Evolutionary conservation across 2,113 vertebrate genomes (phyloP), one percentile per base, ranked within the genome.

Genomic region (Holacanthus passer): DNA sequence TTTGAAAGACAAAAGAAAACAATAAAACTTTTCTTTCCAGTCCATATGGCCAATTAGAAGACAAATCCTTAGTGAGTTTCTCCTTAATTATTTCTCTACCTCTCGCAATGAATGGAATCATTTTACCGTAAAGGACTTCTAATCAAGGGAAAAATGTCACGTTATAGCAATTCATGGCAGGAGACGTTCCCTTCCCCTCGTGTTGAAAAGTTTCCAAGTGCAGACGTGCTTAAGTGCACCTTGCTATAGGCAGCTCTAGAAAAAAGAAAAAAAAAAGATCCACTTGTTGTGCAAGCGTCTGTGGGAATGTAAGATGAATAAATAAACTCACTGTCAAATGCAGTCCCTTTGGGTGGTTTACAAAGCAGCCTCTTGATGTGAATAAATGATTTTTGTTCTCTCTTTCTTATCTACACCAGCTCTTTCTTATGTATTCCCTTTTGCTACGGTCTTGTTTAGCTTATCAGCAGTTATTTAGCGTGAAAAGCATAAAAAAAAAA

Each of bases 41-140:
- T 92, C 91, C 94, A 95, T 95, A 94, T 95, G 94, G 94, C 90
- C 93, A 94, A 95, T 95, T 95, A 95, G 84, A 91, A 87, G 62
- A 82, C 75, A 89, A 92, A 80, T 90, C 94, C 91, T 93, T 88
- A 37, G 93, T 94, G 94, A 89, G 81, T 91, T 92, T 90, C 48
- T 39, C 88, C 78, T 93, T 92, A 93, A 93, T 94, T 93, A 94
- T 92, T 93, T 89, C 84, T 79, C 70, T 73, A 76, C 88, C 84
- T 88, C 85, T 83, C n/a, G 13, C 87, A 89, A 87, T 91, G 85
- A 89, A 91, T 91, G 83, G 86, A 92, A 93, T 88, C 87, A 94
- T 89, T 92, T 92, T 79, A 91, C 73, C 89, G 86, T 93, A 91
- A 93, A 94, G 87, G 88, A 87, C 91, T 90, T 89, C 67, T 85